Evolutionary conservation across 1,140 invertebrate genomes (phyloP).

Genomic region (Drosophila nigrodunni): DNA sequence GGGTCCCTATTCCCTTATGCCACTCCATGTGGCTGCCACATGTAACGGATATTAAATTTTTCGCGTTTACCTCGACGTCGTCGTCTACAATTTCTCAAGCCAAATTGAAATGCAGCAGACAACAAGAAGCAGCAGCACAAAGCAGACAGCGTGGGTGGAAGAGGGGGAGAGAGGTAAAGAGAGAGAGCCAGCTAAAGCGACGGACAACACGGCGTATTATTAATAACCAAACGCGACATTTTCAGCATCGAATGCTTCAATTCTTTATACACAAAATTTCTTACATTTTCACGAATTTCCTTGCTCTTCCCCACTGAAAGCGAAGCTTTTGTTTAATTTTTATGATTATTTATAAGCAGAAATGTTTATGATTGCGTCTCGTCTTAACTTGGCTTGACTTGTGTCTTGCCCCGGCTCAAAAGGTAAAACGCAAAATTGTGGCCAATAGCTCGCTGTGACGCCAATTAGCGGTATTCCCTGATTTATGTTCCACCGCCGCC

Average conservation of each 20-base stretch:
- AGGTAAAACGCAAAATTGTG: constrained; percentile 30
- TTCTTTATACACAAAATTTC: background rate
- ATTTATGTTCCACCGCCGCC: background rate
- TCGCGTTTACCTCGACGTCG: constrained; percentile 72
- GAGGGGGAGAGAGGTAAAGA: background rate
- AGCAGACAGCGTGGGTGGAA: background rate
- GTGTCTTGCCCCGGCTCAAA: background rate
- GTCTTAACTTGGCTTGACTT: no score
- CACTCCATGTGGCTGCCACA: constrained; percentile 40
- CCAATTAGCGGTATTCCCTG: constrained; percentile 33
- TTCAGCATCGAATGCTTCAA: constrained; percentile 22
- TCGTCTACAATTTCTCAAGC: constrained; percentile 50
- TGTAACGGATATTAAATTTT: constrained; percentile 81
- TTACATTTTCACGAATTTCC: constrained; percentile 1
- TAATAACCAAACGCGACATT: constrained; percentile 27
- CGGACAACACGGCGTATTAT: constrained; percentile 16
- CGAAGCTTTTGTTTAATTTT: constrained; percentile 36
- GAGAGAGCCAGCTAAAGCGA: background rate
- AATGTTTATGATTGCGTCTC: constrained; percentile 26
- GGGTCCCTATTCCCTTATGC: constrained; percentile 9
- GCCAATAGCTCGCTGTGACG: constrained; percentile 12
- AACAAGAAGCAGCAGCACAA: constrained; percentile 5
- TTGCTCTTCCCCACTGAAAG: background rate
- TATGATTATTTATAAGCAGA: background rate
- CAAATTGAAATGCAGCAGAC: constrained; percentile 60